Conservation (phyloP, 1,140 invertebrate genomes). For the Drosophila lacteicornis region DNA sequence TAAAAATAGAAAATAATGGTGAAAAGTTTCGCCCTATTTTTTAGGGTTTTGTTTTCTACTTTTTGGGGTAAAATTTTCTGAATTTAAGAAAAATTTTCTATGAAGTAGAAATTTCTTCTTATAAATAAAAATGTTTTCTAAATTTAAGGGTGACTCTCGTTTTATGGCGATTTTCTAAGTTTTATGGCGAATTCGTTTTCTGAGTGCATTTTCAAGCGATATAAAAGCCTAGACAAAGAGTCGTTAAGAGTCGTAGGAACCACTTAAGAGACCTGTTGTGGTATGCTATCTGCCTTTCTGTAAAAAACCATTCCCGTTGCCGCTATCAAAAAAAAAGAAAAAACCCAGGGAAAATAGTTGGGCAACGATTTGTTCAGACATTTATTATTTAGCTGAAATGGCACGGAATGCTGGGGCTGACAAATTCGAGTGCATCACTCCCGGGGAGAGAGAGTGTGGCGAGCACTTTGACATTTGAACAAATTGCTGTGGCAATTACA, state of each 20-base stretch:
- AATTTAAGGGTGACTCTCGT: too few relatives aligned
- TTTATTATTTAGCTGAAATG: slow-evolving; percentile 27
- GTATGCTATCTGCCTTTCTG: neutral
- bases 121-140: too few relatives aligned
- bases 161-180: too few relatives aligned
- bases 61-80: too few relatives aligned
- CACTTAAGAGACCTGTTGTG: neutral
- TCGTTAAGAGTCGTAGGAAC: neutral
- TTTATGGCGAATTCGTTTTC: too few relatives aligned
- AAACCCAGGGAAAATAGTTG: neutral
- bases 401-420: slow-evolving; percentile 20
- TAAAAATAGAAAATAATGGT: too few relatives aligned
- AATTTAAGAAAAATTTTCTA: too few relatives aligned
- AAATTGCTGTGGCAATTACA: slow-evolving; percentile 77
- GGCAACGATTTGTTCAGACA: slow-evolving; percentile 14
- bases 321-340: neutral
- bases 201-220: neutral
- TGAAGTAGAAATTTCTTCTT: too few relatives aligned
- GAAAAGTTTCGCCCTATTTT: too few relatives aligned
- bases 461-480: slow-evolving; percentile 66
- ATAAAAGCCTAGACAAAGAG: neutral
- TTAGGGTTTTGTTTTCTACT: too few relatives aligned
- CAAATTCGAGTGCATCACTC: slow-evolving; percentile 56
- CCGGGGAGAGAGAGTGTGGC: slow-evolving; percentile 4
- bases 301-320: neutral